These are phyloP conservation scores for Zeugodacus cucurbitae DNA, from an alignment of 1,140 invertebrate species.

Conservation along the genomic window DNA sequence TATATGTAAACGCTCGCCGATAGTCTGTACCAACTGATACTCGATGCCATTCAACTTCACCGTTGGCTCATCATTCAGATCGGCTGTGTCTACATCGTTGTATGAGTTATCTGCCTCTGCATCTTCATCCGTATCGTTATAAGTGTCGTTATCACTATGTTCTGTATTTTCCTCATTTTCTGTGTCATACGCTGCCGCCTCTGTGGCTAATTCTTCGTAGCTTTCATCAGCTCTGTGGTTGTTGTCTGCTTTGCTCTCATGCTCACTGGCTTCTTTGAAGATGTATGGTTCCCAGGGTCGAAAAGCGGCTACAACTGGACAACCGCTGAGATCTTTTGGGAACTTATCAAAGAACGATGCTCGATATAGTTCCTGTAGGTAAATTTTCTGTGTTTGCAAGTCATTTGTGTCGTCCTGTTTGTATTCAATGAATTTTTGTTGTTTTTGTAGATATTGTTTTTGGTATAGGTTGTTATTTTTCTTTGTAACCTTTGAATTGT, in stretches of 20 bases:
- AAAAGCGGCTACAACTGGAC: slow-evolving; percentile 55
- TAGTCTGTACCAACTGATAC: slow-evolving; percentile 58
- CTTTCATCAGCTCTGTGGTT: slow-evolving; percentile 42
- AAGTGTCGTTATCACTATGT: neutral
- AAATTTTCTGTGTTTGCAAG: neutral
- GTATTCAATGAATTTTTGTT: neutral
- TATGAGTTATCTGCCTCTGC: neutral
- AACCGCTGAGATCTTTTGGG: slow-evolving; percentile 57
- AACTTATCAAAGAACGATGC: slow-evolving; percentile 58
- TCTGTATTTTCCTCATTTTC: slow-evolving; percentile 36
- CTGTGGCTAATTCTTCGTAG: neutral
- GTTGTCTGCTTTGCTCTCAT: slow-evolving; percentile 32
- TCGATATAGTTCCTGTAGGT: slow-evolving; percentile 47
- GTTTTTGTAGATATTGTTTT: neutral
- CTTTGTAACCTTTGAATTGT: neutral
- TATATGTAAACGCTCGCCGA: slow-evolving; percentile 56
- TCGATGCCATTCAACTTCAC: slow-evolving; percentile 52
- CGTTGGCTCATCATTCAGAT: neutral
- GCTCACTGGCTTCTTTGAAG: slow-evolving; percentile 44
- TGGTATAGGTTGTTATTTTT: neutral
- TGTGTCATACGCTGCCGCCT: neutral
- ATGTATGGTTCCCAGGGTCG: slow-evolving; percentile 63
- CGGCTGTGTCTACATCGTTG: neutral
- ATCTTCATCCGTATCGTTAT: neutral
- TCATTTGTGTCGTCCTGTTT: neutral